These are phyloP conservation scores for Anseranas semipalmata DNA, from an alignment of 2,113 vertebrate species.

Conservation along the genomic window DNA sequence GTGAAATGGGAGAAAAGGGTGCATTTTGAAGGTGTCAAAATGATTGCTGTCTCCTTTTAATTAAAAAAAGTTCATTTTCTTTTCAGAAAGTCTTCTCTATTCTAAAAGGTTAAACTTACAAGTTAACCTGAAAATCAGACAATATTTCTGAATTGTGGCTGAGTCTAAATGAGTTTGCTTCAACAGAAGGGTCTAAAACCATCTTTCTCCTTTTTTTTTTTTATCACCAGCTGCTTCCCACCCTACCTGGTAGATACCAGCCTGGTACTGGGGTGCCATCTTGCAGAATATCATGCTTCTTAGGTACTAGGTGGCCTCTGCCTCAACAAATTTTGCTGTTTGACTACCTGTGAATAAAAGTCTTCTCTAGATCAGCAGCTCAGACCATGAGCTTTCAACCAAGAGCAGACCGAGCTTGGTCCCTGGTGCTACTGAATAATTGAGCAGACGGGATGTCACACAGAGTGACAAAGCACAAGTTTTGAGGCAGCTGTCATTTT, in stretches of 20 bases:
- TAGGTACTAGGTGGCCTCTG: neutral
- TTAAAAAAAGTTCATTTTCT: neutral
- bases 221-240: neutral
- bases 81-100: neutral
- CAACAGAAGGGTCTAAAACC: neutral
- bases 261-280: neutral
- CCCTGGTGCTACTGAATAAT: neutral
- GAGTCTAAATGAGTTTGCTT: neutral
- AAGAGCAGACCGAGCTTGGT: neutral
- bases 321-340: neutral
- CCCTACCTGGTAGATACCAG: neutral
- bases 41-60: neutral
- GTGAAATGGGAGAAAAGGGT: neutral
- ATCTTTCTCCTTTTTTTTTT: neutral
- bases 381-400: neutral
- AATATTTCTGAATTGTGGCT: neutral
- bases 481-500: neutral
- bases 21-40: neutral
- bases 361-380: neutral
- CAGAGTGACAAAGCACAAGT: constrained; percentile 12
- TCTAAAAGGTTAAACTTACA: neutral
- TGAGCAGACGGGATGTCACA: neutral
- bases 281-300: neutral
- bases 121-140: neutral
- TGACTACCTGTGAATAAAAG: neutral